These are phyloP conservation scores for Dryobates pubescens DNA, from an alignment of 2,797 vertebrate genomes.

Conservation along the genomic window DNA sequence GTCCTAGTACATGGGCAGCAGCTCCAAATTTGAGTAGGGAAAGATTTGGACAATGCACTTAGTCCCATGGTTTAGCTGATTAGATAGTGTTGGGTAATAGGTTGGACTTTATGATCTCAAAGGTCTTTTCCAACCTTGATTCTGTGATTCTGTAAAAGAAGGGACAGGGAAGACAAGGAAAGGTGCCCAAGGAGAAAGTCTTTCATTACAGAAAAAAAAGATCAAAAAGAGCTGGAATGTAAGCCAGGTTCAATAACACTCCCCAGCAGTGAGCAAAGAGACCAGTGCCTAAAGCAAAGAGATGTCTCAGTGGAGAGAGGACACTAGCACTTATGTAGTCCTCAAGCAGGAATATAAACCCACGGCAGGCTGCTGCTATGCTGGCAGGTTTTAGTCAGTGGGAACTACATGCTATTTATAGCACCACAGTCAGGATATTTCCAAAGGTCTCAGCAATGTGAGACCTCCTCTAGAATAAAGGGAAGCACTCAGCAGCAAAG, in stretches of 20 bases:
- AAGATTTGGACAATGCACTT: too few relatives aligned
- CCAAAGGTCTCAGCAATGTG: constrained; percentile 18
- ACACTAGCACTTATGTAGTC: constrained; percentile 32
- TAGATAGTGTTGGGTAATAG: too few relatives aligned
- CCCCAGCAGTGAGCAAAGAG: background rate
- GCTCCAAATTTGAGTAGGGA: too few relatives aligned
- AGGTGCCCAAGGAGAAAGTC: background rate
- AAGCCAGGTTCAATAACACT: constrained; percentile 6
- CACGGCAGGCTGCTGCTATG: constrained; percentile 15
- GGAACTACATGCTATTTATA: constrained; percentile 57
- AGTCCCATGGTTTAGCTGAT: too few relatives aligned
- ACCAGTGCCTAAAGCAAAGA: background rate
- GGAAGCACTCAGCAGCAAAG: background rate
- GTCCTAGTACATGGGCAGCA: too few relatives aligned
- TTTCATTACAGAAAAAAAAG: background rate
- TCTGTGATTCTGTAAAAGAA: background rate
- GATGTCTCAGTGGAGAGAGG: background rate
- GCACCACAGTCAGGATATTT: background rate
- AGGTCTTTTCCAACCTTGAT: too few relatives aligned
- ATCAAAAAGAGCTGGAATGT: background rate
- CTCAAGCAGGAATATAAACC: constrained; percentile 23
- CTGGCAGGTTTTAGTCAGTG: constrained; percentile 38
- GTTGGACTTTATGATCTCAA: too few relatives aligned
- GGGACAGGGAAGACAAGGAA: background rate
- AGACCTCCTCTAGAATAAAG: background rate